phyloP scores from a whole-genome alignment of 1,140 invertebrate genomes.

The Portunus trituberculatus region DNA sequence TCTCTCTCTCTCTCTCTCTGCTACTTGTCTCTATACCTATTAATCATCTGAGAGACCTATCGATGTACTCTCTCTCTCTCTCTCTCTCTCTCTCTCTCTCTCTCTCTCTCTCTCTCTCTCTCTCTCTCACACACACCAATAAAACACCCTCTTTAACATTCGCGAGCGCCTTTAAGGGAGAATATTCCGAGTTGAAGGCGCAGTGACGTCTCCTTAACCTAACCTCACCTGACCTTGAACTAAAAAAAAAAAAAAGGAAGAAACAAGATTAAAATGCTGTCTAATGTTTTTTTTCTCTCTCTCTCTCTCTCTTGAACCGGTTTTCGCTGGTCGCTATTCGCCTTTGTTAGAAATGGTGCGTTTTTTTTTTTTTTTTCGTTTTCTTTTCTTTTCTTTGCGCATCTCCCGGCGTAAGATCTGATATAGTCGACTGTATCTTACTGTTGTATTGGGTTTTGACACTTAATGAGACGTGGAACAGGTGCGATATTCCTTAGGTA shows the following conservation, averaged over 20 bases:
- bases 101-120: too few relatives aligned
- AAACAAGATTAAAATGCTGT: background rate
- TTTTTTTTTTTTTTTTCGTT: background rate
- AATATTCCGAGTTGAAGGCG: background rate
- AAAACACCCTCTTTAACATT: background rate
- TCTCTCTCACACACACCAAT: background rate
- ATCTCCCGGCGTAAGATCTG: too few relatives aligned
- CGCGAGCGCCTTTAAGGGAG: background rate
- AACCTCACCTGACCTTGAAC: constrained; percentile 2
- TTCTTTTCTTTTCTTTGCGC: background rate
- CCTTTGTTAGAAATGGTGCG: background rate
- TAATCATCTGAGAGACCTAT: too few relatives aligned
- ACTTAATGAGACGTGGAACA: too few relatives aligned
- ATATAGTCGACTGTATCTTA: too few relatives aligned
- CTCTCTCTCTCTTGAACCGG: background rate
- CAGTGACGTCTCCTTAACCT: background rate
- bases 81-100: too few relatives aligned
- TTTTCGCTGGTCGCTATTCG: background rate
- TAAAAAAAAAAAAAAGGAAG: background rate
- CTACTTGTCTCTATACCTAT: background rate
- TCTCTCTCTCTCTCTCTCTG: background rate
- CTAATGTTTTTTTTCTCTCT: background rate
- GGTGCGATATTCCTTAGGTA: too few relatives aligned
- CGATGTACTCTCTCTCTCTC: background rate
- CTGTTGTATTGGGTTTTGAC: too few relatives aligned